Evolutionary conservation across 2,888 invertebrate species (phyloP).

Genomic region (Resseliella maxima): DNA sequence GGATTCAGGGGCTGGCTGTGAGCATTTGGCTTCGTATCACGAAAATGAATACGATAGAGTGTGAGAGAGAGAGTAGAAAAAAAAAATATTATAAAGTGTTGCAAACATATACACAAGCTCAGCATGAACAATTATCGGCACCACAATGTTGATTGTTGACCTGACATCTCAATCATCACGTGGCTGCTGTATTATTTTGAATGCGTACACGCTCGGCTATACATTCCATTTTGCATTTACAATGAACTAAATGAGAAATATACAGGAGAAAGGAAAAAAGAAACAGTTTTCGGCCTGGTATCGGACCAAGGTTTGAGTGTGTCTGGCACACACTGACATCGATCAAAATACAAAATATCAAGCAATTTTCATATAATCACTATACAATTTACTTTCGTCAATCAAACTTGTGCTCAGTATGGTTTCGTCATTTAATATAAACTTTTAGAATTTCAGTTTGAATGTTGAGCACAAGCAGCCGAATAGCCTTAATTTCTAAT

Average conservation of each 20-base stretch:
- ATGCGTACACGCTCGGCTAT: neutral
- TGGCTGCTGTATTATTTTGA: neutral
- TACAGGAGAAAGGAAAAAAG: neutral
- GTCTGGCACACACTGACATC: constrained; percentile 12
- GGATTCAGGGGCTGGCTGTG: neutral
- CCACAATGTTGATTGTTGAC: constrained; percentile 50
- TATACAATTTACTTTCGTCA: neutral
- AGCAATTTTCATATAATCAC: constrained; percentile 16
- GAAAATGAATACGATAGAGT: constrained; percentile 2
- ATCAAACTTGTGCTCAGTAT: neutral
- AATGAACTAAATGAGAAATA: too few relatives aligned
- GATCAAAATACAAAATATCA: constrained; percentile 14
- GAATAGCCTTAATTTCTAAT: neutral
- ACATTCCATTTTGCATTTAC: neutral
- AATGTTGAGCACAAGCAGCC: neutral
- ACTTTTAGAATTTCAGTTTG: neutral
- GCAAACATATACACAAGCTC: constrained; percentile 25
- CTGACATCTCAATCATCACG: constrained; percentile 45
- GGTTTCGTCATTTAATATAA: neutral
- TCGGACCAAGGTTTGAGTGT: neutral
- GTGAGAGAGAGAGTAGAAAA: too few relatives aligned
- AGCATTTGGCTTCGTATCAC: neutral
- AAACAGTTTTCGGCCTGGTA: neutral
- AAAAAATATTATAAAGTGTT: neutral
- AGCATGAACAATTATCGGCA: constrained; percentile 51